Percentiles rank a stretch among this genome's conserved stretches.
phyloP scores from a whole-genome alignment of 2,113 vertebrate genomes.

The Myanophis thanlyinensis region DNA sequence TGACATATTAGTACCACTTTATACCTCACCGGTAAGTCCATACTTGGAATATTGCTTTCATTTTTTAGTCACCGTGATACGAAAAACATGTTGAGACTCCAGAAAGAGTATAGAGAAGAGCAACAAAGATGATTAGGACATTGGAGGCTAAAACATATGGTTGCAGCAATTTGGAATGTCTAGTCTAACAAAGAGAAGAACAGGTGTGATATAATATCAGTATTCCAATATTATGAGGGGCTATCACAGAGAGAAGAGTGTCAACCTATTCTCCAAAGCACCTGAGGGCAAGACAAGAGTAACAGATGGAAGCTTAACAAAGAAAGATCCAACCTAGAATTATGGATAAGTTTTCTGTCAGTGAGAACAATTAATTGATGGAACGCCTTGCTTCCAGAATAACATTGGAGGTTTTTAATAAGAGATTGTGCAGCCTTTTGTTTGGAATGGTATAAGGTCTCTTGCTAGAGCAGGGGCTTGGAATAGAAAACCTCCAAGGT shows the following conservation, averaged over 20 bases:
- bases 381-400: neutral
- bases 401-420: neutral
- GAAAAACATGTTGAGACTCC: neutral
- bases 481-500: neutral
- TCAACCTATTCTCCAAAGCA: neutral
- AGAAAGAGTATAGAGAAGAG: neutral
- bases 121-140: neutral
- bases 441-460: neutral
- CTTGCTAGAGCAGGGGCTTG: neutral
- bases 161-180: neutral
- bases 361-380: neutral
- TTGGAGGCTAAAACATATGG: neutral
- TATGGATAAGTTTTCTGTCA: neutral
- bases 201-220: neutral
- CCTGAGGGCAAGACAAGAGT: neutral
- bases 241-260: neutral
- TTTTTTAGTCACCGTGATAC: neutral
- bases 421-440: neutral
- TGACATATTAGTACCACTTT: neutral
- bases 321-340: neutral
- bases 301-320: neutral
- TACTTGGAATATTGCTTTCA: neutral
- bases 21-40: neutral
- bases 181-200: neutral
- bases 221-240: neutral